phyloP scores from a whole-genome alignment of 2,113 vertebrate species.

The Manacus vitellinus region DNA sequence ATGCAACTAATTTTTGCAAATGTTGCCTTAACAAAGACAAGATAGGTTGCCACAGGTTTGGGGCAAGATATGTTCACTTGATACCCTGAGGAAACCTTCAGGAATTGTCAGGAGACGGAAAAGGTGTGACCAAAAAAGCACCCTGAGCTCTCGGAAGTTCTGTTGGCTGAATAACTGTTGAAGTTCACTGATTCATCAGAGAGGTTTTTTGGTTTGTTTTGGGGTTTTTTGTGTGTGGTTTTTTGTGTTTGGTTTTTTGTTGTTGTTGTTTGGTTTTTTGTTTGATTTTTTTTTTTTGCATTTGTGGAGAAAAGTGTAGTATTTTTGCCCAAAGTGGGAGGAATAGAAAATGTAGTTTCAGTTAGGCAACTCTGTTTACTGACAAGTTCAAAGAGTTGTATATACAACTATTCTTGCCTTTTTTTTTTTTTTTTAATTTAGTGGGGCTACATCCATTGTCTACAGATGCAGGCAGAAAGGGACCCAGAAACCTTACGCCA shows the following conservation, averaged over 20 bases:
- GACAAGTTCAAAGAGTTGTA: neutral
- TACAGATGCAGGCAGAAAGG: constrained; percentile 89
- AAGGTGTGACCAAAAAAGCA: neutral
- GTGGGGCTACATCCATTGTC: constrained; percentile 89
- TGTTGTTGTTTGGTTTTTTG: too few species aligned
- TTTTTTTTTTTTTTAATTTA: constrained; percentile 51
- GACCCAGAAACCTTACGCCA: constrained; percentile 85
- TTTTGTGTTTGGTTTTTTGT: too few species aligned
- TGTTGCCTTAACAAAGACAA: neutral
- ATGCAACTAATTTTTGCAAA: neutral
- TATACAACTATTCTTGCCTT: constrained; percentile 2
- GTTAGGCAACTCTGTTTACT: neutral
- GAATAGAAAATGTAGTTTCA: neutral
- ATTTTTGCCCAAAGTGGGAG: neutral
- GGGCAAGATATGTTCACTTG: neutral
- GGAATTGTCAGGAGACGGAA: neutral
- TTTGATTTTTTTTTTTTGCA: neutral
- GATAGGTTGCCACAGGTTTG: too few species aligned
- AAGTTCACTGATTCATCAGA: neutral
- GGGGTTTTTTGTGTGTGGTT: too few species aligned
- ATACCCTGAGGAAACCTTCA: neutral
- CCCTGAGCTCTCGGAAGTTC: neutral
- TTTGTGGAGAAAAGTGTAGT: neutral
- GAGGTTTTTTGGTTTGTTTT: neutral
- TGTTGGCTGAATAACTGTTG: neutral